Percentiles rank a stretch among this genome's conserved stretches.
phyloP scores from a whole-genome alignment of 2,113 vertebrate genomes.

The Paramormyrops kingsleyae region DNA sequence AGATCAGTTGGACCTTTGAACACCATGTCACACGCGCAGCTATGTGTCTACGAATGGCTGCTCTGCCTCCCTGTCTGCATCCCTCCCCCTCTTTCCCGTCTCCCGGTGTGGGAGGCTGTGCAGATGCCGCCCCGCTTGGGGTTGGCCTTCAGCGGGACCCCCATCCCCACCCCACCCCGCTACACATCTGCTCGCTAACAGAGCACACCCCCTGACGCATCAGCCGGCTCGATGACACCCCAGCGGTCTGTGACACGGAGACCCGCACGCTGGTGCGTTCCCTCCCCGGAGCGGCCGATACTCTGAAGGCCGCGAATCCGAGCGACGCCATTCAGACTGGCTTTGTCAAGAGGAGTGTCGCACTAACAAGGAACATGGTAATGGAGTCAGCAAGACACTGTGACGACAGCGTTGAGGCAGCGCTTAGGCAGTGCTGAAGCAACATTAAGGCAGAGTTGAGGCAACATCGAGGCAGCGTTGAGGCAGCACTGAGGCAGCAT shows the following conservation, averaged over 20 bases:
- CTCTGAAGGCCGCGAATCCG: neutral
- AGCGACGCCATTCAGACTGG: neutral
- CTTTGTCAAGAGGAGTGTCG: neutral
- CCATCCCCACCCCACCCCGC: slow-evolving; percentile 36
- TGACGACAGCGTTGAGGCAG: neutral
- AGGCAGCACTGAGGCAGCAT: neutral
- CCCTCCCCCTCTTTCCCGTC: neutral
- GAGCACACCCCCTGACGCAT: neutral
- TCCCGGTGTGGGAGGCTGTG: neutral
- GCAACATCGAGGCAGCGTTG: neutral
- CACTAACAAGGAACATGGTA: neutral
- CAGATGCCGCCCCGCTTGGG: neutral
- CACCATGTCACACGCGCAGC: neutral
- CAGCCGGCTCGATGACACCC: neutral
- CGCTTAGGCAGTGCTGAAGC: neutral
- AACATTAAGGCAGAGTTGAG: neutral
- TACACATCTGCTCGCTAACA: neutral
- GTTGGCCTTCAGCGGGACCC: slow-evolving; percentile 29
- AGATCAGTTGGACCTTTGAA: neutral
- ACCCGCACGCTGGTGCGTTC: neutral
- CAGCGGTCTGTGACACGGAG: neutral
- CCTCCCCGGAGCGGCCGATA: neutral
- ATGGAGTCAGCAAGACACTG: neutral
- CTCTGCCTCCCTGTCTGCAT: neutral
- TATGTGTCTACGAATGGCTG: neutral